Base-by-base conservation (phyloP, 1,140 invertebrate species). In the Lerema accius region DNA sequence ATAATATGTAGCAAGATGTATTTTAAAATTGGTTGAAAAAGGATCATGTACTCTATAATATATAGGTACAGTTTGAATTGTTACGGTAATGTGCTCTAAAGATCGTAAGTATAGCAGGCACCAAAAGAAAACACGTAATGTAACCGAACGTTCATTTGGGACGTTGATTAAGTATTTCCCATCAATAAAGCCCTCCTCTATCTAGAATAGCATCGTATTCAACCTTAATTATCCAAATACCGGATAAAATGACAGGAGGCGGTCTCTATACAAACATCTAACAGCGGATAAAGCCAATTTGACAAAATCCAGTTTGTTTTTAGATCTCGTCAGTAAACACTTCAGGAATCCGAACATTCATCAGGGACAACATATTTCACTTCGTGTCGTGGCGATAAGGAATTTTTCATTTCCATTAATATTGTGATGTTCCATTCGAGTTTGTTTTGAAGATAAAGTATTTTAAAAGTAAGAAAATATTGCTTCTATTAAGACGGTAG, bases 81-180 rank as follows among this genome's bases (percentile, higher is more conserved):
- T n/a, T n/a, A n/a, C n/a, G n/a, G n/a, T n/a, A n/a, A n/a, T n/a
- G n/a, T n/a, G n/a, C n/a, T n/a, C n/a, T n/a, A n/a, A n/a, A n/a
- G 13, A 56, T 43, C 9, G 19, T 43, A 43, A 15, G 10, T 48
- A 48, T 48, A 56, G 43, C n/a, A 37, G 14, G 39, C 7, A 48
- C 4, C 10, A 19, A 28, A 55, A 6, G 51, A 9, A 56, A 9
- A 11, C 1, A 37, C 19, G 28, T 7, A 43, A 43, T 16, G 9
- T 9, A 48, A 7, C 63, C 49, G 60, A 71, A 60, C 59, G 65
- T 63, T 77, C 65, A 61, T 67, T 69, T 53, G 19, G 63, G 77
- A 82, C 82, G 68, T 84, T 86, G 85, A 88, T 82, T 80, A 82
- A 86, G 76, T 76, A 74, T 68, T 67, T 65, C 65, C 69, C 78